phyloP scores from a whole-genome alignment of 2,113 vertebrate species.

The Toxotes jaculatrix region DNA sequence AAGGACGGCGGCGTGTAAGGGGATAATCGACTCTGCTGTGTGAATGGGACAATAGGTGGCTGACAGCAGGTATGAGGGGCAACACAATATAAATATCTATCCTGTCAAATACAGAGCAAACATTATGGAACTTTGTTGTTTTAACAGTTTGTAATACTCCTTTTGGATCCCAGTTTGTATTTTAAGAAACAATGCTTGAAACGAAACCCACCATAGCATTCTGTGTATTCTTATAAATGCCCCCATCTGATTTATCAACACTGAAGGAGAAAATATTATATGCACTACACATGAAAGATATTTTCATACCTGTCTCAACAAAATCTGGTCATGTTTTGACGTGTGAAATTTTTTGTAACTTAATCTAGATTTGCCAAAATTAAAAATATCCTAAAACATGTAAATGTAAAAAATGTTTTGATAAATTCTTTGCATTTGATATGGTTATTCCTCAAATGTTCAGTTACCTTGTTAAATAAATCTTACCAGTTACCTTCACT shows the following conservation, averaged over 20 bases:
- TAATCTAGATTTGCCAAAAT: background rate
- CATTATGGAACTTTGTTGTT: background rate
- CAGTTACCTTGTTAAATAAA: background rate
- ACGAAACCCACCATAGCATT: background rate
- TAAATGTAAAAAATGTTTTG: background rate
- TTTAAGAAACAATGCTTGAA: background rate
- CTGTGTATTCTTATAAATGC: background rate
- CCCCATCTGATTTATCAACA: background rate
- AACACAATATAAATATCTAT: background rate
- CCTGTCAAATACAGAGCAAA: background rate
- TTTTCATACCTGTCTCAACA: background rate
- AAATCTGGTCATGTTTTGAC: background rate
- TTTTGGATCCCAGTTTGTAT: background rate
- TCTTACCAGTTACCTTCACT: background rate
- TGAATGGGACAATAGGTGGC: background rate
- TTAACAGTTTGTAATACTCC: background rate
- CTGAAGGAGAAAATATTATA: background rate
- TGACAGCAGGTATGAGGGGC: background rate
- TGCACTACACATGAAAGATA: background rate
- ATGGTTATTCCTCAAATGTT: background rate
- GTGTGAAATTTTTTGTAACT: background rate
- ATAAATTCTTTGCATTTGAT: background rate
- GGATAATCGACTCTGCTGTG: constrained; percentile 15
- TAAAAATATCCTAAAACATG: background rate
- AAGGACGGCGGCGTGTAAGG: constrained; percentile 42